Base-by-base conservation (phyloP, 2,888 invertebrate species). In the Hemaris fuciformis region DNA sequence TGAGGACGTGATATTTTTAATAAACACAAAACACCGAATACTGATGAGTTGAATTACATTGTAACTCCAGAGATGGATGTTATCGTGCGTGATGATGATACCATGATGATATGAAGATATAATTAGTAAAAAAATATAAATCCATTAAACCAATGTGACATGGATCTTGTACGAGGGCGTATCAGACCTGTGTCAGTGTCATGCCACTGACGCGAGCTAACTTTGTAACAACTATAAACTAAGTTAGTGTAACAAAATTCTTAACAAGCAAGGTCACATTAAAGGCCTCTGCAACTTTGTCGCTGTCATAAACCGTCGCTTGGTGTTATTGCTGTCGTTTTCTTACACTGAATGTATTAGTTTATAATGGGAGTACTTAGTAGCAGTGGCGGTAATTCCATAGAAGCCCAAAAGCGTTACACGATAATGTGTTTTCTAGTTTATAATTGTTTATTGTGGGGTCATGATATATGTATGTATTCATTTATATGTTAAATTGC, bases 191-290 rank as follows among this genome's bases (percentile, higher is more conserved):
- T 69, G 69, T 70, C 67, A 72, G 69, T 72, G 75, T 75, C 77
- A 73, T 74, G 76, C 72, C 69, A 65, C 68, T 66, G 64, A 65
- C 68, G 70, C 67, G 73, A 70, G 67, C 62, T 67, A 73, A 76
- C 67, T 76, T 77, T 70, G 65, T 66, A 67, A 74, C 41, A 65
- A 68, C 74, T 64, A 53, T 66, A 71, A 75, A 76, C 70, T 68
- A 71, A 77, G 75, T 76, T 78, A 72, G 66, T 60, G 70, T 70
- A 70, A 71, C 62, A 66, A 68, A 68, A 74, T 72, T 67, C 66
- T 66, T 69, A 74, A 74, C 72, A 71, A 75, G 68, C 75, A 72
- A 76, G 74, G 76, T 76, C 77, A 67, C 64, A 63, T 62, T 65
- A 66, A n/a, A 66, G 34, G 38, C 53, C 25, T 45, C 15, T 31